Conservation (phyloP, 2,113 vertebrate genomes). For the Penelope pileata region DNA sequence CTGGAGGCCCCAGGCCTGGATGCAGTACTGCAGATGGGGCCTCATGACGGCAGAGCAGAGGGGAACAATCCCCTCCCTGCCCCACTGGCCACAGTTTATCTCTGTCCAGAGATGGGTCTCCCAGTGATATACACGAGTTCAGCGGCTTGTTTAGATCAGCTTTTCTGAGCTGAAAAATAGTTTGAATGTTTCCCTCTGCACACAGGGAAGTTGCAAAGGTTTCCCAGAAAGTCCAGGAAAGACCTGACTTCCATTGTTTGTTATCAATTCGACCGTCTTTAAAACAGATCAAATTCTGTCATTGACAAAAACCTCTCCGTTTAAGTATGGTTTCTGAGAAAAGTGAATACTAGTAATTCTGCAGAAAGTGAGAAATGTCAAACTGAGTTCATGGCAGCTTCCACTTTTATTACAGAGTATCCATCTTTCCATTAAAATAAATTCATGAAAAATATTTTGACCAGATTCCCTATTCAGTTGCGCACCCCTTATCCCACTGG, state of each 20-base stretch:
- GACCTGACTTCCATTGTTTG: neutral
- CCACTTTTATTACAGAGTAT: slow-evolving; percentile 13
- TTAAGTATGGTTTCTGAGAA: slow-evolving; percentile 11
- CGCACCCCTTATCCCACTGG: neutral
- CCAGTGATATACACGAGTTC: neutral
- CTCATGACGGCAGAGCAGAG: too few species aligned
- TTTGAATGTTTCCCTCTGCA: neutral
- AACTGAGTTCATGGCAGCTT: neutral
- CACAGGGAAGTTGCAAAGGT: neutral
- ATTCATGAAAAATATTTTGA: neutral
- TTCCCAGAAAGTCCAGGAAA: neutral
- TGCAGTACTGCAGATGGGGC: too few species aligned
- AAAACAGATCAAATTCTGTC: slow-evolving; percentile 10
- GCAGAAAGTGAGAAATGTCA: slow-evolving; percentile 27
- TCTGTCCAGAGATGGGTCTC: neutral
- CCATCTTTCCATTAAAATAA: neutral
- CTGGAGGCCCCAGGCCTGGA: too few species aligned
- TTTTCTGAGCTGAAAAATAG: neutral
- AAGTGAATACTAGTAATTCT: neutral
- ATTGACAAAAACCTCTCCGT: neutral
- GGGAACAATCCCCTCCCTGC: neutral
- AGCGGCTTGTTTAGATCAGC: neutral
- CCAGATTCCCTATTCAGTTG: neutral
- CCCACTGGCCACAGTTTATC: neutral
- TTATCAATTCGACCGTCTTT: slow-evolving; percentile 14